Conservation (phyloP, 2,888 invertebrate genomes). For the Cistogaster globosa region DNA sequence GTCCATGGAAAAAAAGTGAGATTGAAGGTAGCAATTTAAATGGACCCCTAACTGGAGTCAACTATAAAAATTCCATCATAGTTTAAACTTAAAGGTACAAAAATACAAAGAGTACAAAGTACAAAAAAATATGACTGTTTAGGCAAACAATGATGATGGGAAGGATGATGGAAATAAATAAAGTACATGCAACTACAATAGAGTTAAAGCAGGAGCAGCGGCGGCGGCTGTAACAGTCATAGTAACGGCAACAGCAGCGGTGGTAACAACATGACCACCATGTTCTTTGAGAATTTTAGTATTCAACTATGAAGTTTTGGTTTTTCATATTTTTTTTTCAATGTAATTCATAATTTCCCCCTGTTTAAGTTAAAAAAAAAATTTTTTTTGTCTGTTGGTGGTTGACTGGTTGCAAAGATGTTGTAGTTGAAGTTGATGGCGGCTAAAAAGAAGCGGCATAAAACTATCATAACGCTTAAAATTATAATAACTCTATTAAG, state of each 20-base stretch:
- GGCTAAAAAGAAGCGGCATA: slow-evolving; percentile 63
- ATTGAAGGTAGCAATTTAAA: slow-evolving; percentile 71
- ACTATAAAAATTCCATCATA: slow-evolving; percentile 62
- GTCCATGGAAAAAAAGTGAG: slow-evolving; percentile 54
- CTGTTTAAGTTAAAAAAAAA: slow-evolving; percentile 5
- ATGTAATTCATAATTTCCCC: slow-evolving; percentile 47
- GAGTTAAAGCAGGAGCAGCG: slow-evolving; percentile 38
- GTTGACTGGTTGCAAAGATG: slow-evolving; percentile 46
- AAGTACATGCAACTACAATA: slow-evolving; percentile 16
- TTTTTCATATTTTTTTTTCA: slow-evolving; percentile 34
- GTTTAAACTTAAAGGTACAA: slow-evolving; percentile 47
- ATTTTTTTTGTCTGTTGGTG: slow-evolving; percentile 54
- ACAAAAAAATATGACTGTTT: background rate
- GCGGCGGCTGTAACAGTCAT: background rate
- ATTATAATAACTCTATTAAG: slow-evolving; percentile 82
- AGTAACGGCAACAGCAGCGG: slow-evolving; percentile 58
- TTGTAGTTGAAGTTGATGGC: slow-evolving; percentile 58
- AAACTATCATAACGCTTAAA: slow-evolving; percentile 80
- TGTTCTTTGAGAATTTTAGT: slow-evolving; percentile 66
- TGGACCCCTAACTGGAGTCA: slow-evolving; percentile 70
- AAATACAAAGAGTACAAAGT: background rate
- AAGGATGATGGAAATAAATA: slow-evolving; percentile 20
- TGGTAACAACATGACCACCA: slow-evolving; percentile 70
- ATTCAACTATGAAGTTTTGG: slow-evolving; percentile 25
- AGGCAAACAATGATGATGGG: slow-evolving; percentile 41